These are phyloP conservation scores for Athetis lepigone DNA, from an alignment of 2,888 invertebrate species.

Conservation along the genomic window DNA sequence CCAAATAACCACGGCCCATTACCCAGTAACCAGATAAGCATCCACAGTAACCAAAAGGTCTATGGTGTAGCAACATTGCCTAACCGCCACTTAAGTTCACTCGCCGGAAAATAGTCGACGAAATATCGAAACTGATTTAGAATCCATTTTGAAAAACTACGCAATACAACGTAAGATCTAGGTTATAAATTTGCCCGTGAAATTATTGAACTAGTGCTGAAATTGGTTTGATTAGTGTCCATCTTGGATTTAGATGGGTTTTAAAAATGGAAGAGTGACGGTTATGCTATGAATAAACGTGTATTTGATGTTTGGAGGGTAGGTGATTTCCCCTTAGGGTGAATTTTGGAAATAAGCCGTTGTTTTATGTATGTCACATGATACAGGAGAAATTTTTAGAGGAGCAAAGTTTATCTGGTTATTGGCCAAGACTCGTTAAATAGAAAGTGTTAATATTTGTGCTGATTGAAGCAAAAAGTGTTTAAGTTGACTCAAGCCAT, in stretches of 20 bases:
- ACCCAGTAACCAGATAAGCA: constrained; percentile 59
- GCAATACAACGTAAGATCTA: constrained; percentile 49
- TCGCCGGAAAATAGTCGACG: constrained; percentile 70
- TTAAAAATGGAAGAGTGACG: too few relatives aligned
- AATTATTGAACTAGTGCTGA: constrained; percentile 40
- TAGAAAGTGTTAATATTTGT: too few relatives aligned
- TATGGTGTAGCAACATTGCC: constrained; percentile 63
- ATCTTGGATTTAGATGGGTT: constrained; percentile 6
- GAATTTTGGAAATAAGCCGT: too few relatives aligned
- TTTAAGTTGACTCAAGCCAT: too few relatives aligned
- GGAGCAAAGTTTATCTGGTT: too few relatives aligned
- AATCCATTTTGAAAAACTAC: constrained; percentile 65
- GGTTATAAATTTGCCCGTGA: constrained; percentile 57
- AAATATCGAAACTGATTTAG: constrained; percentile 68
- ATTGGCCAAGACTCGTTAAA: too few relatives aligned
- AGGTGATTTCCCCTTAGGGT: too few relatives aligned
- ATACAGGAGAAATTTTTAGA: too few relatives aligned
- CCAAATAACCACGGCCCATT: constrained; percentile 59
- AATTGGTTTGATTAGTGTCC: constrained; percentile 24
- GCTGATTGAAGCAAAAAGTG: too few relatives aligned
- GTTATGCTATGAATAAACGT: too few relatives aligned
- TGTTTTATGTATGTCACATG: too few relatives aligned
- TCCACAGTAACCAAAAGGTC: constrained; percentile 61
- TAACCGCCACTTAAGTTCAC: constrained; percentile 63
- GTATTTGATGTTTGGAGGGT: too few relatives aligned